Evolutionary conservation across 1,140 invertebrate genomes (phyloP), one percentile per base, ranked within the genome.

Genomic region (Leptinotarsa lineolata): DNA sequence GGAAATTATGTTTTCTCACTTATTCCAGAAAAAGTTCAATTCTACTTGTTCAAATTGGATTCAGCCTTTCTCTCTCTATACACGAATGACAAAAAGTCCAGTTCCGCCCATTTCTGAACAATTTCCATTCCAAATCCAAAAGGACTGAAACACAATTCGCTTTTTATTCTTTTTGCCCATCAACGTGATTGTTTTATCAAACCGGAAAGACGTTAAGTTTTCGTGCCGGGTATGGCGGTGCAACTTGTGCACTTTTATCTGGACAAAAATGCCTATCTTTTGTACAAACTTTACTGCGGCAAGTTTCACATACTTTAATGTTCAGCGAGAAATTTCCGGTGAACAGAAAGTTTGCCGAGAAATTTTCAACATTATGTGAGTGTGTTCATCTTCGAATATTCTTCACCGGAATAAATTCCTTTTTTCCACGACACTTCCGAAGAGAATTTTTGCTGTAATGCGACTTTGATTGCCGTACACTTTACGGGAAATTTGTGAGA

Each of bases 261-360:
- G 22, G 22, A 65, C 24, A 65, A 65, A 39, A 65, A 65, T 68
- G 66, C 30, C 45, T 68, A 68, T 68, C 66, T 46, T 45, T 68
- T 68, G 18, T 21, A 20, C 45, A 54, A 68, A 68, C 66, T 68
- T 68, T 39, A 46, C 16, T 46, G 18, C 39, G 6, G 18, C 30
- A 46, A 68, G 30, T 68, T 68, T 68, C 66, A 68, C 66, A 48
- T 68, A 68, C 66, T 68, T 68, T 68, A 68, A 39, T 45, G 39
- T 21, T 68, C 39, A 46, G 45, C 45, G 16, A 68, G 66, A 48
- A 68, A 48, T 68, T 68, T 68, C 66, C 66, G 66, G 66, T 15
- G 61, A 46, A 68, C 39, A 22, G 15, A 48, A 68, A 68, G 39
- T 20, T 68, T 68, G 16, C 61, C n/a, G 45, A 16, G 45, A 48